Evolutionary conservation across 1,140 invertebrate species (phyloP).

Genomic region (Eueides isabella): DNA sequence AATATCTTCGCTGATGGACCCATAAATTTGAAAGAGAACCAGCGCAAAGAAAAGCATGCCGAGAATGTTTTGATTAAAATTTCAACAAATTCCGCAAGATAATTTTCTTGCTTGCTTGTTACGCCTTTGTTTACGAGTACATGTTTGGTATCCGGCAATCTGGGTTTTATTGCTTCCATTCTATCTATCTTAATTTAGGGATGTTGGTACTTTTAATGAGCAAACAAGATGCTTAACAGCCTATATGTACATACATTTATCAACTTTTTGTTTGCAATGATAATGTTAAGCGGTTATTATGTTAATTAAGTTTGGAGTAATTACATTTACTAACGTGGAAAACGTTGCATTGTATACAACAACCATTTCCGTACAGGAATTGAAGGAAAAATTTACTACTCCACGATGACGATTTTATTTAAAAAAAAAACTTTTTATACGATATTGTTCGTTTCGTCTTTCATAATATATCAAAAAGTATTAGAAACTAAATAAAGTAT

Average conservation of each 20-base stretch:
- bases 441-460: no score
- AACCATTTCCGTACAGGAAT: background rate
- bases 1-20: slow-evolving; percentile 23
- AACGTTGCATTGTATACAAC: background rate
- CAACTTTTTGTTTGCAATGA: background rate
- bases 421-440: no score
- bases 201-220: slow-evolving; percentile 50
- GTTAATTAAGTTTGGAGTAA: background rate
- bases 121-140: slow-evolving; percentile 43
- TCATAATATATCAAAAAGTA: no score
- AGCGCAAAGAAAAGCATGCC: slow-evolving; percentile 27
- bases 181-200: slow-evolving; percentile 57
- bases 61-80: slow-evolving; percentile 43
- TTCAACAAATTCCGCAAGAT: slow-evolving; percentile 35
- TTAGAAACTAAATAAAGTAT: no score
- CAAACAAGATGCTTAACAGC: slow-evolving; percentile 1
- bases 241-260: background rate
- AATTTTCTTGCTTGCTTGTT: slow-evolving; percentile 32
- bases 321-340: background rate
- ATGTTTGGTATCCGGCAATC: slow-evolving; percentile 40
- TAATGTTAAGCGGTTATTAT: background rate
- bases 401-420: no score
- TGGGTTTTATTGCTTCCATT: slow-evolving; percentile 53
- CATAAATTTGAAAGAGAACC: slow-evolving; percentile 26
- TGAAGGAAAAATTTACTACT: no score